Evolutionary conservation across 2,797 vertebrate species (phyloP).

Genomic region (Gymnopithys bicolor): DNA sequence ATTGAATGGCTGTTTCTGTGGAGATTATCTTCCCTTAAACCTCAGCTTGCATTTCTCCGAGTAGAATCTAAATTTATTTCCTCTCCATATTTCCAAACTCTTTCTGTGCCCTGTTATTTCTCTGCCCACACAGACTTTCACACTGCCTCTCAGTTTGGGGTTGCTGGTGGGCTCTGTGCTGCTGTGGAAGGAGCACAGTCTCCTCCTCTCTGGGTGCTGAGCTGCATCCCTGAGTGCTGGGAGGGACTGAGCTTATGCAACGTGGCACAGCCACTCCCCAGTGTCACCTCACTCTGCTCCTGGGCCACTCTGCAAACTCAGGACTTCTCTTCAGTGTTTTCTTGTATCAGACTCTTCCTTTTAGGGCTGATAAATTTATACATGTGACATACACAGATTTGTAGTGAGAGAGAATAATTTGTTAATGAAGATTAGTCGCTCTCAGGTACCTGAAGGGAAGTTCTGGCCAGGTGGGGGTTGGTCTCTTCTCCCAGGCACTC

Average conservation of each 20-base stretch:
- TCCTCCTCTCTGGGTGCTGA: slow-evolving; percentile 39
- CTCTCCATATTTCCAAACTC: slow-evolving; percentile 63
- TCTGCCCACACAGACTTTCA: slow-evolving; percentile 70
- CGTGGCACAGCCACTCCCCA: neutral
- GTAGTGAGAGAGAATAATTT: neutral
- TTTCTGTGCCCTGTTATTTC: slow-evolving; percentile 70
- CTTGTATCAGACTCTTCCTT: neutral
- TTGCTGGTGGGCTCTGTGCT: slow-evolving; percentile 67
- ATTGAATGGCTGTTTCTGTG: slow-evolving; percentile 59
- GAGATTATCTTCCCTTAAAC: slow-evolving; percentile 24
- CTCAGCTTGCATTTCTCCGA: slow-evolving; percentile 30
- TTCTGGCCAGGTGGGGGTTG: no score
- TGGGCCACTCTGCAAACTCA: neutral
- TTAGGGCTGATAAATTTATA: neutral
- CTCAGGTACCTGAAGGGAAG: neutral
- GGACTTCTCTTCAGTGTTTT: neutral
- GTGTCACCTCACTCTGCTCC: neutral
- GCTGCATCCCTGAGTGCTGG: neutral
- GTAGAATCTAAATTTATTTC: slow-evolving; percentile 63
- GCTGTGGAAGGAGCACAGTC: slow-evolving; percentile 61
- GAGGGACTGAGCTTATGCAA: slow-evolving; percentile 36
- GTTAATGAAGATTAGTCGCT: neutral
- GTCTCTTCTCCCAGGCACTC: no score
- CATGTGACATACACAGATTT: neutral
- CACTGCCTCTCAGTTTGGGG: slow-evolving; percentile 68